Conservation (phyloP, 1,140 invertebrate genomes). For the Monomorium pharaonis region DNA sequence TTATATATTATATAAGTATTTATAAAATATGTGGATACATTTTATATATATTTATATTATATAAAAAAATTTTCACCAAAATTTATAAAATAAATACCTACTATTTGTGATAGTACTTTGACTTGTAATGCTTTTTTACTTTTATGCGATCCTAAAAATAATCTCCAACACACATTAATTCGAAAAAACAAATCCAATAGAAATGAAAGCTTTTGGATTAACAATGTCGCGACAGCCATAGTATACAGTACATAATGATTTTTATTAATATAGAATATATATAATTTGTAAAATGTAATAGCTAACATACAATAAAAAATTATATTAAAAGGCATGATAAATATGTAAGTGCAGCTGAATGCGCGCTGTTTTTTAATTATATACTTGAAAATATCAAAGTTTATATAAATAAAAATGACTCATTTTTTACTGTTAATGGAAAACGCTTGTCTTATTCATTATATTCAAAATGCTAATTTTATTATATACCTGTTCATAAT, state of each 20-base stretch:
- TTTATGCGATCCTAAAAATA: constrained; percentile 27
- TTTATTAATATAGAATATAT: constrained; percentile 38
- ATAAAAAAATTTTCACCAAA: too few relatives aligned
- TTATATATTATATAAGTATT: too few relatives aligned
- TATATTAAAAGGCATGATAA: background rate
- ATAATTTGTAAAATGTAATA: constrained; percentile 35
- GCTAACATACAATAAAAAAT: constrained; percentile 41
- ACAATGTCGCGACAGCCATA: constrained; percentile 24
- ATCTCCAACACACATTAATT: constrained; percentile 61
- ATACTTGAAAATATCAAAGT: background rate
- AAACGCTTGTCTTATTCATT: background rate
- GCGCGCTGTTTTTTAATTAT: background rate
- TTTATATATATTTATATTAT: too few relatives aligned
- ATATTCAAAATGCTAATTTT: background rate
- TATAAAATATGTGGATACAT: too few relatives aligned
- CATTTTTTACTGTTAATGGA: background rate
- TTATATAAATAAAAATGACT: background rate
- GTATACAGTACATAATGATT: background rate
- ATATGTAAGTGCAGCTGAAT: background rate
- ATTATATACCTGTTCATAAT: background rate
- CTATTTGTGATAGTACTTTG: background rate
- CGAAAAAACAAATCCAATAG: background rate
- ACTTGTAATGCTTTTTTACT: constrained; percentile 13
- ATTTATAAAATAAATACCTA: background rate
- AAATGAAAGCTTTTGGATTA: constrained; percentile 54